Base-by-base conservation (phyloP, 2,888 invertebrate species). In the Timema cristinae region DNA sequence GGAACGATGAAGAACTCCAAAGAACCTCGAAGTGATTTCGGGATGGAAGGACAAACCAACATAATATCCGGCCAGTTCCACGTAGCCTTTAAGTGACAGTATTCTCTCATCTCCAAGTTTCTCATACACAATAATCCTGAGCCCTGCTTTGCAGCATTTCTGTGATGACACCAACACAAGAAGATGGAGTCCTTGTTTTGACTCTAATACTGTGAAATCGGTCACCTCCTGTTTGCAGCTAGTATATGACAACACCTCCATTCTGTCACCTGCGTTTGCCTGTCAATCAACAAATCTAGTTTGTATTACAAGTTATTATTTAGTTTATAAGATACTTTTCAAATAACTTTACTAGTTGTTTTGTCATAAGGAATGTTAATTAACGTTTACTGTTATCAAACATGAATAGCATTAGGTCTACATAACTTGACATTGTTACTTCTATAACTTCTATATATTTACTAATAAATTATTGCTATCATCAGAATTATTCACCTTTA, bases 81-180 rank as follows among this genome's bases (percentile, higher is more conserved):
- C 32, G 6, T 13, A 7, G 11, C 67, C 67, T 7, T 47, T 50
- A 47, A 10, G 15, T 49, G 48, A 47, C 11, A 71, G 52, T 11
- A 13, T 59, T 16, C 71, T 52, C 13, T 48, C 48, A n/a, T 47
- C 47, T 7, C 15, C 50, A n/a, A 9, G n/a, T 50, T 61, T 59
- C 10, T 48, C 47, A 50, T 54, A 68, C 16, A 56, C n/a, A 7
- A 47, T 61, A 9, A 73, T n/a, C 54, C 15, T 50, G 51, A 61
- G 52, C 11, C 73, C 73, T 4, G 73, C 56, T 16, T 54, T 49
- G 47, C 72, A 69, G 63, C 69, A 72, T 11, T 10, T 15, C 61
- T 68, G 48, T 13, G 48, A 68, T 47, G 52, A 49, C 54, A 69
- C 32, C 56, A 54, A 47, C 13, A 32, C 50, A 13, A 59, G 59